These are phyloP conservation scores for Stenodema calcarata DNA, from an alignment of 2,888 invertebrate genomes.

Conservation along the genomic window DNA sequence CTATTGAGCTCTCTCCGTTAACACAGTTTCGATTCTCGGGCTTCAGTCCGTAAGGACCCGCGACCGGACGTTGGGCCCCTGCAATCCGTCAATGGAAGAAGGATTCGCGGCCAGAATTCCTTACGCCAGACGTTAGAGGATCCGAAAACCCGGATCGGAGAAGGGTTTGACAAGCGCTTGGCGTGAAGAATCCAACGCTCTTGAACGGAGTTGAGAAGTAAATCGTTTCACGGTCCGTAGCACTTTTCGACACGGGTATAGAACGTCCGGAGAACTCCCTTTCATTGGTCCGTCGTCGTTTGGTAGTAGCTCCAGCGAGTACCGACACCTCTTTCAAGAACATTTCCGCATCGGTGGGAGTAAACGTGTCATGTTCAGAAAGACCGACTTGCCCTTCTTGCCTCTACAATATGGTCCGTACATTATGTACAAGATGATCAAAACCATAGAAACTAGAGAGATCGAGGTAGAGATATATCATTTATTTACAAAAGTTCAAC, in stretches of 20 bases:
- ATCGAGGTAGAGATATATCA: no score
- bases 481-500: no score
- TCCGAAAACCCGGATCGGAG: not conserved
- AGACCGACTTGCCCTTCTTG: not conserved
- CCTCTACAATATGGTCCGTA: no score
- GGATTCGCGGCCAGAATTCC: not conserved
- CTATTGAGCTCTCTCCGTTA: no score
- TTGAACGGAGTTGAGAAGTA: not conserved
- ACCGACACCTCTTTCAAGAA: not conserved
- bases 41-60: not conserved
- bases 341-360: not conserved
- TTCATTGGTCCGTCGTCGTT: not conserved
- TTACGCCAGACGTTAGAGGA: not conserved
- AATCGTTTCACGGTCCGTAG: constrained; percentile 24
- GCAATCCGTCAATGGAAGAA: no score
- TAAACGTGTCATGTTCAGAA: not conserved
- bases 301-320: not conserved
- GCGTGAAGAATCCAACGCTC: not conserved
- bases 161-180: not conserved
- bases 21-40: no score
- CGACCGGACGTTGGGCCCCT: not conserved
- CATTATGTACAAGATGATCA: no score
- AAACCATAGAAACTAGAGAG: no score
- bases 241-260: constrained; percentile 8
- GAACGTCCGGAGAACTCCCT: not conserved